Percentiles rank a stretch among this genome's conserved stretches.
These are phyloP conservation scores for Malurus cyaneus DNA, from an alignment of 2,113 vertebrate species.

Conservation along the genomic window DNA sequence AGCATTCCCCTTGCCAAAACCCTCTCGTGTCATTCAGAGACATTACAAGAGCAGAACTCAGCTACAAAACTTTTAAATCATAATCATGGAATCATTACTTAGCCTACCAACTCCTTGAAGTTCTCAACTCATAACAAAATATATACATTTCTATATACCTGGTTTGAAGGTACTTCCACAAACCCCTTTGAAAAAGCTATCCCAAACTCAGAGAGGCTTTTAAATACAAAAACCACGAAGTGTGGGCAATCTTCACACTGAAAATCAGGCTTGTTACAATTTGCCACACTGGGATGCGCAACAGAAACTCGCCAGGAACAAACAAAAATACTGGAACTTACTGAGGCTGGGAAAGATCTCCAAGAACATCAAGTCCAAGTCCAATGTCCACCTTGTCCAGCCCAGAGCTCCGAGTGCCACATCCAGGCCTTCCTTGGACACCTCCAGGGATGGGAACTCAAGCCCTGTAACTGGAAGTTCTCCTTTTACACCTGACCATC, in stretches of 20 bases:
- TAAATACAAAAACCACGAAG: neutral
- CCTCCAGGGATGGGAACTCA: neutral
- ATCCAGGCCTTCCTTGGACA: neutral
- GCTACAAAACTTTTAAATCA: neutral
- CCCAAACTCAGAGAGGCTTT: neutral
- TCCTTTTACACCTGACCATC: neutral
- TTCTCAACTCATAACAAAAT: neutral
- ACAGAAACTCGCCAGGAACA: too few relatives aligned
- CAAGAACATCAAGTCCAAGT: neutral
- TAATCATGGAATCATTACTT: rapidly evolving
- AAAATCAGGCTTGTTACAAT: neutral
- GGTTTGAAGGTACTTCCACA: neutral
- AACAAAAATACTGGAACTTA: neutral
- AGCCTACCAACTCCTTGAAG: rapidly evolving
- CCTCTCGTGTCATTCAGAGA: rapidly evolving
- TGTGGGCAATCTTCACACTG: rapidly evolving
- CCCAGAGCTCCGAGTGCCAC: neutral
- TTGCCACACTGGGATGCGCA: rapidly evolving
- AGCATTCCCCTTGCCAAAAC: neutral
- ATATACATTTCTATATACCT: rapidly evolving
- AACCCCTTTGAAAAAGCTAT: neutral
- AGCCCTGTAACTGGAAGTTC: neutral
- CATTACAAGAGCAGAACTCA: neutral
- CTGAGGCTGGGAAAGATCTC: neutral
- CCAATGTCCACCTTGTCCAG: neutral